Conservation (phyloP, 2,113 vertebrate species). For the Colossoma macropomum region DNA sequence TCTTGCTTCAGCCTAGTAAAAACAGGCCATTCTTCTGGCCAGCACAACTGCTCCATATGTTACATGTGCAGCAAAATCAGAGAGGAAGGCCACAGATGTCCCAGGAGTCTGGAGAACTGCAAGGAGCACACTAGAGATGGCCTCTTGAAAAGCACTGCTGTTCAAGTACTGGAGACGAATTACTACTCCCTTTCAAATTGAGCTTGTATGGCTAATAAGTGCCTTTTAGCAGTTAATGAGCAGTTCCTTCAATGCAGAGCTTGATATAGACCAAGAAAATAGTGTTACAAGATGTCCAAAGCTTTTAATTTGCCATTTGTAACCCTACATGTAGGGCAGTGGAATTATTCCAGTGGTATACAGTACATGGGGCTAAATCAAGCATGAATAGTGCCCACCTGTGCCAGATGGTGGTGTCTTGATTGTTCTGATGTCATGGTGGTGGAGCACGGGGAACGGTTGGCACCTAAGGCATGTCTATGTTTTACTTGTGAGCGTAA, state of each 20-base stretch:
- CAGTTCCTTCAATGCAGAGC: not conserved
- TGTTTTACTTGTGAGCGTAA: constrained; percentile 16
- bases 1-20: not conserved
- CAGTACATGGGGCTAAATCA: no score
- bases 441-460: constrained; percentile 19
- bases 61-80: constrained; percentile 14
- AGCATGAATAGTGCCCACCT: constrained; percentile 1
- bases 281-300: not conserved
- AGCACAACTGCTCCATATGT: constrained; percentile 27
- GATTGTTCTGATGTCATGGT: constrained; percentile 1
- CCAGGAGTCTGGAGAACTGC: not conserved
- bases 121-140: not conserved
- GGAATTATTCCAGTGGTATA: no score
- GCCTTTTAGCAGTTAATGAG: not conserved
- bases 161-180: not conserved
- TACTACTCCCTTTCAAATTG: not conserved
- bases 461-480: constrained; percentile 2
- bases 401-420: constrained; percentile 25
- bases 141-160: not conserved
- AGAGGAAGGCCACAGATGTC: not conserved
- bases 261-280: not conserved
- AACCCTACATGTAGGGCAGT: not conserved
- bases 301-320: not conserved
- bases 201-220: not conserved
- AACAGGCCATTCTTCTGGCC: not conserved